Conservation (phyloP, 2,888 invertebrate genomes). For the Hypercompe scribonia region DNA sequence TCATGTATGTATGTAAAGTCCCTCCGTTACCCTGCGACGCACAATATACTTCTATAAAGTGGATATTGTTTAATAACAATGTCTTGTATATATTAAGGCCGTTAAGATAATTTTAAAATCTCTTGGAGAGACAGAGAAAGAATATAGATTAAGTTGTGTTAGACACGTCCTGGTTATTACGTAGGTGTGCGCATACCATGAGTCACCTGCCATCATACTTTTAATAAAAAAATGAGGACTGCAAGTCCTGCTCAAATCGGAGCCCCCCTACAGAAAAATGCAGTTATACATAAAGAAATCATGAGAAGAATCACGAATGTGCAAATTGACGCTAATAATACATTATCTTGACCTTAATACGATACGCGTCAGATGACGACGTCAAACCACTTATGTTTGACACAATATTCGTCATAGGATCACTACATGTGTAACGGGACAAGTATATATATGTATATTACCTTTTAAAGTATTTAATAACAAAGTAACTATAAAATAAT, state of each 20-base stretch:
- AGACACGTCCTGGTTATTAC: neutral
- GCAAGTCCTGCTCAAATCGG: neutral
- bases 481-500: neutral
- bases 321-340: constrained; percentile 8
- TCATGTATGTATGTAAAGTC: too few relatives aligned
- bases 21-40: too few relatives aligned
- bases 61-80: too few relatives aligned
- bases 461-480: neutral
- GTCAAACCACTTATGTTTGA: constrained; percentile 1
- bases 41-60: too few relatives aligned
- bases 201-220: too few relatives aligned
- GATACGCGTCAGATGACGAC: constrained; percentile 6
- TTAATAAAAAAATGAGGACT: neutral
- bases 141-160: neutral
- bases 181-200: too few relatives aligned
- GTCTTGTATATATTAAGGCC: too few relatives aligned
- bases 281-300: neutral
- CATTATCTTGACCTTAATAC: constrained; percentile 18
- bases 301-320: neutral
- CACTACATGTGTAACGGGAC: neutral
- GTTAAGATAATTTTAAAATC: too few relatives aligned
- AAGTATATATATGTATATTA: too few relatives aligned
- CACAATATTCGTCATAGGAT: neutral
- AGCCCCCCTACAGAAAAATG: neutral
- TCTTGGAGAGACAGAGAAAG: too few relatives aligned